phyloP scores from a whole-genome alignment of 1,140 invertebrate species.

The Dinoponera quadriceps region DNA sequence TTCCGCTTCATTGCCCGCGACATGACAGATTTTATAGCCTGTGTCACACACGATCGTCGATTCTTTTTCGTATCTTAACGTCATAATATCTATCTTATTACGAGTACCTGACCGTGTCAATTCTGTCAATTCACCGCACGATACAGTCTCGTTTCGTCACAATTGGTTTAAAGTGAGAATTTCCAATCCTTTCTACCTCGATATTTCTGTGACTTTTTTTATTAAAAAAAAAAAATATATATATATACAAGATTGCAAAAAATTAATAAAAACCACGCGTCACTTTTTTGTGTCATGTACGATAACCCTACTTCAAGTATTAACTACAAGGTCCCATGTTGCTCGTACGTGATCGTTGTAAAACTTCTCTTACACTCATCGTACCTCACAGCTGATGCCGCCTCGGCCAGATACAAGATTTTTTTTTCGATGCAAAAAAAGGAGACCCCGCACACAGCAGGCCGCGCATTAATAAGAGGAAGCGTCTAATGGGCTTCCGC shows the following conservation, averaged over 20 bases:
- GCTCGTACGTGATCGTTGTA: background rate
- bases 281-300: background rate
- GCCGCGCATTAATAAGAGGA: conserved; percentile 66
- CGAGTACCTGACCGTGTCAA: background rate
- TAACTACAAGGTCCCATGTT: background rate
- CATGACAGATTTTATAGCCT: background rate
- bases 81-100: conserved; percentile 5
- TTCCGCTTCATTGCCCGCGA: background rate
- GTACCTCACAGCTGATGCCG: conserved; percentile 1
- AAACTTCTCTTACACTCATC: background rate
- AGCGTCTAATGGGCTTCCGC: conserved; percentile 69
- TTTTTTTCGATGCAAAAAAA: conserved; percentile 42
- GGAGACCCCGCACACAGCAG: conserved; percentile 28
- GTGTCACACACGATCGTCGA: background rate
- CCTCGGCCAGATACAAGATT: conserved; percentile 33
- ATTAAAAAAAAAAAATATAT: no score
- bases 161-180: background rate
- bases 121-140: background rate
- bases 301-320: background rate
- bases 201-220: no score
- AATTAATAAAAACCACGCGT: background rate
- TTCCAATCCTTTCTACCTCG: no score
- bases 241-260: background rate
- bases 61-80: background rate
- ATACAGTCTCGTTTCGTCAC: conserved; percentile 5